These are phyloP conservation scores for Orcinus orca DNA, from an alignment of 2,113 vertebrate species.

Conservation along the genomic window DNA sequence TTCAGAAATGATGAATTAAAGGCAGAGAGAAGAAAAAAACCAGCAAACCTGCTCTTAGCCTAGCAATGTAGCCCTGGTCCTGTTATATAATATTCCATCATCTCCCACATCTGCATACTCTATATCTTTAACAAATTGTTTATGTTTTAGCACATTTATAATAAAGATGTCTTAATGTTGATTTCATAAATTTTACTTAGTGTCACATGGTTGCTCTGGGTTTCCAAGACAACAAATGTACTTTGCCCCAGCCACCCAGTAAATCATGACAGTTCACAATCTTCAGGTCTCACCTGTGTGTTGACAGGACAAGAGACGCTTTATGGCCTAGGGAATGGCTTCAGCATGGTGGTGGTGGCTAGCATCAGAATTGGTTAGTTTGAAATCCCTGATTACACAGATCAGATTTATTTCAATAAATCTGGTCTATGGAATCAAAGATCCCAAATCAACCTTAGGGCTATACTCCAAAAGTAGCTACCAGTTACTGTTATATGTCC, in stretches of 20 bases:
- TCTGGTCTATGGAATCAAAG: background rate
- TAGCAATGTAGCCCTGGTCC: background rate
- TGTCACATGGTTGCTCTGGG: slow-evolving; percentile 80
- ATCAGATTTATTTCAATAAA: background rate
- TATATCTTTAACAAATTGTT: slow-evolving; percentile 66
- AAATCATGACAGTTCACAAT: slow-evolving; percentile 71
- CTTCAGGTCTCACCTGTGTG: slow-evolving; percentile 77
- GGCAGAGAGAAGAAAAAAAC: background rate
- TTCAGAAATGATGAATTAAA: slow-evolving; percentile 68
- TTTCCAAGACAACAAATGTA: slow-evolving; percentile 84
- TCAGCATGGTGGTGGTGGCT: background rate
- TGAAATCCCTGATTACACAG: slow-evolving; percentile 37
- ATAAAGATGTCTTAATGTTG: slow-evolving; percentile 79
- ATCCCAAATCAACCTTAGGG: background rate
- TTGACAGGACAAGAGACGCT: slow-evolving; percentile 36
- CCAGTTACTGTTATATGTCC: background rate
- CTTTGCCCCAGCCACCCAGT: slow-evolving; percentile 74
- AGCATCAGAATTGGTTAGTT: background rate
- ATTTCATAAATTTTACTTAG: slow-evolving; percentile 84
- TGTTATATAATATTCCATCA: slow-evolving; percentile 66
- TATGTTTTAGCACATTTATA: slow-evolving; percentile 79
- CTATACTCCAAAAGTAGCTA: background rate
- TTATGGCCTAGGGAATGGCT: background rate
- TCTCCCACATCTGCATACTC: slow-evolving; percentile 71
- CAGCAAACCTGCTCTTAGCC: background rate